Conservation (phyloP, 1,140 invertebrate genomes). For the Argopecten irradians region DNA sequence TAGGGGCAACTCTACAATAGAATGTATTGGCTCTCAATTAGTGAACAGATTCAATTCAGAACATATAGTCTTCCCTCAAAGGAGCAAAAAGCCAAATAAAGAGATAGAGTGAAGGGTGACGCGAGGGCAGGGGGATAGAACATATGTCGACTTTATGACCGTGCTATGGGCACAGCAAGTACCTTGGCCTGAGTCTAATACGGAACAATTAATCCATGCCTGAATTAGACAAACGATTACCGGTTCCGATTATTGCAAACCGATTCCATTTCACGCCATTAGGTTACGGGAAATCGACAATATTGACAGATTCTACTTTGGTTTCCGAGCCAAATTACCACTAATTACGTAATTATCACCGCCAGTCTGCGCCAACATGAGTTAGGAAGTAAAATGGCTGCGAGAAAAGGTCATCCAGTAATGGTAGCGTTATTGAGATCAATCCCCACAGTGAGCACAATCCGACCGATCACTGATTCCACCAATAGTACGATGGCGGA, state of each 20-base stretch:
- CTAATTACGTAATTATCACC: conserved; percentile 2
- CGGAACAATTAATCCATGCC: background rate
- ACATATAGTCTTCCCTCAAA: too few species aligned
- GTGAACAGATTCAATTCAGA: too few species aligned
- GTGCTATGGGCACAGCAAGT: too few species aligned
- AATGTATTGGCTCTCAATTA: too few species aligned
- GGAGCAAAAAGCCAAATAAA: too few species aligned
- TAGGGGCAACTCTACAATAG: too few species aligned
- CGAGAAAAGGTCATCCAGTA: background rate
- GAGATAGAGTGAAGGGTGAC: too few species aligned
- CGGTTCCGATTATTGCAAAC: background rate
- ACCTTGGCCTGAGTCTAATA: too few species aligned
- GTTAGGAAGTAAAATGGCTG: background rate
- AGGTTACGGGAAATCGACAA: background rate
- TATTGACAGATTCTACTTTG: background rate
- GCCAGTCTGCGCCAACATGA: background rate
- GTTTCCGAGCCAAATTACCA: background rate
- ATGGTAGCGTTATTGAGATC: background rate
- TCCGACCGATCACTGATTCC: background rate
- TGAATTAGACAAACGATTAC: background rate
- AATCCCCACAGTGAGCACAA: background rate
- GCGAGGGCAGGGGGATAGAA: too few species aligned
- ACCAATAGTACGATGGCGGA: background rate
- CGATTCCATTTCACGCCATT: background rate
- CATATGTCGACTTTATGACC: too few species aligned